Conservation (phyloP, 2,797 vertebrate genomes). For the Periparus ater region DNA sequence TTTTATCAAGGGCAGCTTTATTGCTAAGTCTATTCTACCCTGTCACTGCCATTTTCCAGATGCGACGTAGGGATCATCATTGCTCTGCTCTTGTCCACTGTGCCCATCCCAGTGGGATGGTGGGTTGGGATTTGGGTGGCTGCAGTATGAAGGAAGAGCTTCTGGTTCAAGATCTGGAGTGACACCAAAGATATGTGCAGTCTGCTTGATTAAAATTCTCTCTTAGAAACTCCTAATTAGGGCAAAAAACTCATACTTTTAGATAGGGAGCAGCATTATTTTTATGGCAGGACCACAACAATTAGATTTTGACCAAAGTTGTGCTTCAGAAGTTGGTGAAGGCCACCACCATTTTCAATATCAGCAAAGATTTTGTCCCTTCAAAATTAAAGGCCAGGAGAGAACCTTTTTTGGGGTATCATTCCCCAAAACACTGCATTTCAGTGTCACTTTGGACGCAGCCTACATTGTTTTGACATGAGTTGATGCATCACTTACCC, state of each 20-base stretch:
- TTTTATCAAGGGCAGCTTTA: not conserved
- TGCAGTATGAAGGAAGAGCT: accelerated
- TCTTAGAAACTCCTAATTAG: not conserved
- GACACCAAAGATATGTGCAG: not conserved
- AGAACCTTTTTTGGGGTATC: not conserved
- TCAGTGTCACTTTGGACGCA: not conserved
- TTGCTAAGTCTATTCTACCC: not conserved
- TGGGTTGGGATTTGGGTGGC: not conserved
- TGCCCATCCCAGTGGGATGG: accelerated
- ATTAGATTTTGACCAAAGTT: not conserved
- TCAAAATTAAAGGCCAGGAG: not conserved
- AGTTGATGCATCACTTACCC: constrained; percentile 7
- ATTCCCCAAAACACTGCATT: not conserved
- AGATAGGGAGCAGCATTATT: not conserved
- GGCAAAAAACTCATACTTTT: not conserved
- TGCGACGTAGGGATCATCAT: not conserved
- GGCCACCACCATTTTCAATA: not conserved
- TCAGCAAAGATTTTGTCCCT: not conserved
- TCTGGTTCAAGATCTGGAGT: not conserved
- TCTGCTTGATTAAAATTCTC: not conserved
- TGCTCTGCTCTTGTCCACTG: not conserved
- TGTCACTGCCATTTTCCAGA: not conserved
- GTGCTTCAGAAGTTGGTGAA: not conserved
- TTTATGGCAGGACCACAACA: not conserved
- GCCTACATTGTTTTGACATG: constrained; percentile 15